These are phyloP conservation scores for Cavia aperea DNA, from an alignment of 2,113 vertebrate species.

Conservation along the genomic window DNA sequence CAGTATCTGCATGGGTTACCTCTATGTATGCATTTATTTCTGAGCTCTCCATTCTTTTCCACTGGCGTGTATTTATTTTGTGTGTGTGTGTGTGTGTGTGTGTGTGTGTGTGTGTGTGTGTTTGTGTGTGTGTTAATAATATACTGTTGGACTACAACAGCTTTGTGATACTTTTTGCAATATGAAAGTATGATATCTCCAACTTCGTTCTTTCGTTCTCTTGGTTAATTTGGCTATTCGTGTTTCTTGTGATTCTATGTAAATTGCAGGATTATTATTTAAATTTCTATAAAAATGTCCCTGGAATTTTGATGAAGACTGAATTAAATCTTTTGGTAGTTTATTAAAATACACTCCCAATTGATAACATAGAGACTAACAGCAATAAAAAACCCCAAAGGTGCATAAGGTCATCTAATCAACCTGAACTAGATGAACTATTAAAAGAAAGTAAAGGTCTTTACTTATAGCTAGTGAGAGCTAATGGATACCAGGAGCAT, in stretches of 20 bases:
- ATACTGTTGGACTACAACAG: background rate
- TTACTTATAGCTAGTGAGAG: background rate
- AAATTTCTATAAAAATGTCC: background rate
- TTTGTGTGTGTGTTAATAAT: too few relatives aligned
- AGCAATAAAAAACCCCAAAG: background rate
- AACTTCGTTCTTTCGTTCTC: background rate
- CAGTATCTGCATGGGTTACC: background rate
- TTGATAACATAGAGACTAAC: background rate
- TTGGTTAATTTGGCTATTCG: background rate
- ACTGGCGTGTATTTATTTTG: background rate
- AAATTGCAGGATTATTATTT: background rate
- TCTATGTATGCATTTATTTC: background rate
- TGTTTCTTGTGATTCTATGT: background rate
- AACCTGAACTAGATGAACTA: background rate
- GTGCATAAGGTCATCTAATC: background rate
- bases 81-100: too few relatives aligned
- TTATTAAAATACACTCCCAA: background rate
- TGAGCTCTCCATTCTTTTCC: background rate
- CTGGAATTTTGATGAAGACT: background rate
- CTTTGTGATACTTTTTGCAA: background rate
- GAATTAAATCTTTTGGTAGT: background rate
- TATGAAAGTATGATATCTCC: background rate
- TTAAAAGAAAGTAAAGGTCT: background rate
- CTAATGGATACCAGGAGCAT: background rate
- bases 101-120: too few relatives aligned